Base-by-base conservation (phyloP, 1,140 invertebrate genomes). In the Cepaea nemoralis region DNA sequence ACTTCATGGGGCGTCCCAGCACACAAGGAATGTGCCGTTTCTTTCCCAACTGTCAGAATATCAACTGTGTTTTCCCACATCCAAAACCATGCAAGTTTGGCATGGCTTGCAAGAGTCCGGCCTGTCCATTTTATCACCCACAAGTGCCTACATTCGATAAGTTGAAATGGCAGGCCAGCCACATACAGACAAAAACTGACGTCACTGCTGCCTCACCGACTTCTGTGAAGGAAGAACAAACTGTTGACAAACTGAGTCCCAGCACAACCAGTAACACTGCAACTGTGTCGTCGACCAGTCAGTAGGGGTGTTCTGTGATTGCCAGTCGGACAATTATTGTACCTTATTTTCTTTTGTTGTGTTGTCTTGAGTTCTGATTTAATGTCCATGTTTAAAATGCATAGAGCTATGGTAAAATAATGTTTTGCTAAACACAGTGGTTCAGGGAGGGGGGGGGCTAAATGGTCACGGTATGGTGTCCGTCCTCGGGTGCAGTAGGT, bases 21-120 rank as follows among this genome's bases (percentile, higher is more conserved):
- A 63, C 27, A 14, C 16, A 24, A 14, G 48, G 40, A 6, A 42
- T 84, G 50, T 93, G 93, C 85, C 92, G 88, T 85, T 93, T 91
- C 86, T 92, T 88, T 81, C 92, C 91, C 33, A 90, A 90, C 63
- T 93, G 93, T 83, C 89, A 83, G 27, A 92, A 93, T 83, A 80
- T 90, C 70, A 85, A 85, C 48, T 93, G 93, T 85, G 84, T 86
- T 31, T 93, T 91, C 83, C 83, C 88, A 71, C 93, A 93, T 83
- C 93, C 93, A 67, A 91, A 89, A 89, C 85, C 89, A 10, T 91
- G 90, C 81, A 85, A 88, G 31, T 91, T 86, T 85, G 90, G 90
- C 33, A 33, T 86, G n/a, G 78, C 71, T 33, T 91, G 90, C 85
- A 84, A 81, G 31, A 88, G 85, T 35, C 55, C 74, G n/a, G 81